These are phyloP conservation scores for Rotaria magnacalcarata DNA, from an alignment of 2,888 invertebrate species.

Conservation along the genomic window DNA sequence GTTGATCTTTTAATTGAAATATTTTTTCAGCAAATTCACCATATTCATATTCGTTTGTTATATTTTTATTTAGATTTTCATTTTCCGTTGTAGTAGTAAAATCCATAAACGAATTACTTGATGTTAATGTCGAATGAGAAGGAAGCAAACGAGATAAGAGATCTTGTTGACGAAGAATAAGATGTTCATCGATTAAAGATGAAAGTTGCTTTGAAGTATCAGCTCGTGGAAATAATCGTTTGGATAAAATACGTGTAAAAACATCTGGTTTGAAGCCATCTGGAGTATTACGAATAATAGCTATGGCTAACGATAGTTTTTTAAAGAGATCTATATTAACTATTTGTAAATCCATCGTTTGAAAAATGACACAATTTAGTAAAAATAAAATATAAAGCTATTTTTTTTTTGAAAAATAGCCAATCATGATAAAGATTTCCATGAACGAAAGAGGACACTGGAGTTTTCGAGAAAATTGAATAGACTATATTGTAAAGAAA, in stretches of 20 bases:
- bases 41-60: background rate
- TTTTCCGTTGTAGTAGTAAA: background rate
- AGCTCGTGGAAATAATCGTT: background rate
- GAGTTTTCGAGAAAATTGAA: background rate
- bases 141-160: background rate
- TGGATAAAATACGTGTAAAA: background rate
- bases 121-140: background rate
- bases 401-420: background rate
- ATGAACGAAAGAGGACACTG: background rate
- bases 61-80: background rate
- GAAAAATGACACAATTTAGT: background rate
- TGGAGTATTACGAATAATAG: background rate
- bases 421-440: background rate
- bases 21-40: background rate
- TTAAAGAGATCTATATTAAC: background rate
- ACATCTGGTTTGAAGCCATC: constrained; percentile 21
- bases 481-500: too few relatives aligned
- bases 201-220: background rate
- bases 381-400: background rate
- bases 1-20: background rate
- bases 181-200: background rate
- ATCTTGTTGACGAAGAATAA: constrained; percentile 10
- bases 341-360: background rate
- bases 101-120: background rate
- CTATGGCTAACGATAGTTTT: background rate